Evolutionary conservation across 1,140 invertebrate genomes (phyloP).

Genomic region (Hylaeus anthracinus): DNA sequence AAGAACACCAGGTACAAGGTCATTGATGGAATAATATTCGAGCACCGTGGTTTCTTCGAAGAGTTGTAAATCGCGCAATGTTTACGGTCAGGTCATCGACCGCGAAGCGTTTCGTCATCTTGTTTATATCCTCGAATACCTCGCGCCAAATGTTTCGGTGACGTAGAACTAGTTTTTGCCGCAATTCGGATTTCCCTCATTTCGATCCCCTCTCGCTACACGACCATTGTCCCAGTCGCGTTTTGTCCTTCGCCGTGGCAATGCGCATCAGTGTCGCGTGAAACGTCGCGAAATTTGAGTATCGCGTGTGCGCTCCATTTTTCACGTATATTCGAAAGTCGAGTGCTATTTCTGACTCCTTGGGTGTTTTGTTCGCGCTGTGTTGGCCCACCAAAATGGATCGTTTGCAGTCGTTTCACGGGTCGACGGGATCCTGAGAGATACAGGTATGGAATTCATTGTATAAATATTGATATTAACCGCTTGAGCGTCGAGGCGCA

Average conservation of each 20-base stretch:
- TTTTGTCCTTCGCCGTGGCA: not conserved
- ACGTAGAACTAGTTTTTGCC: not conserved
- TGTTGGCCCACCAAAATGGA: not conserved
- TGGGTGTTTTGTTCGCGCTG: too few species aligned
- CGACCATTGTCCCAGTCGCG: not conserved
- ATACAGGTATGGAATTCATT: slow-evolving; percentile 14
- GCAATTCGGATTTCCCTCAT: not conserved
- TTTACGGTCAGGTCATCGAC: too few species aligned
- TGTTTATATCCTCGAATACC: too few species aligned
- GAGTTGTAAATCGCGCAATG: too few species aligned
- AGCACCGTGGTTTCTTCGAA: too few species aligned
- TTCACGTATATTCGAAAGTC: too few species aligned
- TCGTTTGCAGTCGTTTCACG: not conserved
- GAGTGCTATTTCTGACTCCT: not conserved
- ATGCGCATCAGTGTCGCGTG: not conserved
- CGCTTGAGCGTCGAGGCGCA: slow-evolving; percentile 1
- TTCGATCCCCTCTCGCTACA: too few species aligned
- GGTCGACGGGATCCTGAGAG: not conserved
- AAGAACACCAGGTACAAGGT: too few species aligned
- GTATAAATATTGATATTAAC: slow-evolving; percentile 26
- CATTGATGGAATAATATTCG: too few species aligned
- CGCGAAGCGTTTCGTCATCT: too few species aligned
- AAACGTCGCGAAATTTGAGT: not conserved
- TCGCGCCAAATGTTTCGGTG: too few species aligned
- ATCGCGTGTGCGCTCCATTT: not conserved